These are phyloP conservation scores for Polietes domitor DNA, from an alignment of 2,888 invertebrate species.

Conservation along the genomic window DNA sequence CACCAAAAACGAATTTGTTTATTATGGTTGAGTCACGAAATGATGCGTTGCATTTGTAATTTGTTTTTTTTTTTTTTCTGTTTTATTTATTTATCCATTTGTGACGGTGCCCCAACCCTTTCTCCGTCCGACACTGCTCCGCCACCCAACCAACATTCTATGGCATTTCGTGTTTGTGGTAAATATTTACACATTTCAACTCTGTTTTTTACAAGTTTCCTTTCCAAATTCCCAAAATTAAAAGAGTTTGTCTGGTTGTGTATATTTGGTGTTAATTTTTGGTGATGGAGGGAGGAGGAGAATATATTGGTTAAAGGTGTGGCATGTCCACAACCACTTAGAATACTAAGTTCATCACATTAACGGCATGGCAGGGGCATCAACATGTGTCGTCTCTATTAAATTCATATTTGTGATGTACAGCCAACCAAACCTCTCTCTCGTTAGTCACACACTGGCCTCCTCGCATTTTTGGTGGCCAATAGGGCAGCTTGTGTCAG, in stretches of 20 bases:
- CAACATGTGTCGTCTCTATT: slow-evolving; percentile 29
- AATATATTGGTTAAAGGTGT: slow-evolving; percentile 51
- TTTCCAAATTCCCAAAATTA: not conserved
- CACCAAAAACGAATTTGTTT: not conserved
- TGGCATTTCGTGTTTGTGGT: slow-evolving; percentile 57
- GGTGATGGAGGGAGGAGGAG: not conserved
- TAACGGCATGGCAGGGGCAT: slow-evolving; percentile 23
- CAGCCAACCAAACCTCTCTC: not conserved
- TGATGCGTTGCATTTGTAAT: slow-evolving; percentile 63
- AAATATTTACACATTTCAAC: slow-evolving; percentile 46
- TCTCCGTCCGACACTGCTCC: not conserved
- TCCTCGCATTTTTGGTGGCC: not conserved
- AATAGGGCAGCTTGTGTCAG: not conserved
- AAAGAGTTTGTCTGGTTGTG: not conserved
- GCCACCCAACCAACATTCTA: slow-evolving; percentile 2
- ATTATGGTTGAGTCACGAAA: slow-evolving; percentile 62
- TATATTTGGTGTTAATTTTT: not conserved
- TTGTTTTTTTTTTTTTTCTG: slow-evolving; percentile 39
- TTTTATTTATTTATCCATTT: slow-evolving; percentile 36
- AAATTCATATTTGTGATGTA: slow-evolving; percentile 21
- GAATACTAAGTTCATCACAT: slow-evolving; percentile 44
- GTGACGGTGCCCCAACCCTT: not conserved
- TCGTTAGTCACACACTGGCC: not conserved
- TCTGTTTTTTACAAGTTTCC: not conserved
- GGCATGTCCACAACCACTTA: slow-evolving; percentile 32